Base-by-base conservation (phyloP, 2,888 invertebrate species). In the Lumbricus terrestris region DNA sequence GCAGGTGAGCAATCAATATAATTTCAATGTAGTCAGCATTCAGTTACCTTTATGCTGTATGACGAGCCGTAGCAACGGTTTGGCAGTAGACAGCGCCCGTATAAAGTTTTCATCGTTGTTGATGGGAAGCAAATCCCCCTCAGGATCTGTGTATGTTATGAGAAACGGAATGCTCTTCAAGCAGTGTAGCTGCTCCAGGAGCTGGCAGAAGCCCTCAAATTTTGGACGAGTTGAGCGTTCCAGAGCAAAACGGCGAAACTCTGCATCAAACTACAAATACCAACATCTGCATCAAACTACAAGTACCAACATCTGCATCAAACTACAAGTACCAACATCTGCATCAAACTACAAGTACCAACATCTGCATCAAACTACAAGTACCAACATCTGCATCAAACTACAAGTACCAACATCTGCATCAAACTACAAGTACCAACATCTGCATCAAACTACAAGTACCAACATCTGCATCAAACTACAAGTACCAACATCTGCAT, bases 191-290 rank as follows among this genome's bases (percentile, higher is more conserved):
- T 97, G 96, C 95, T 98, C 97, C 93, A 99, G 96, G 37, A 97
- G 95, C 8, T 96, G 96, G 92, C 97, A 96, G 95, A 99, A 99
- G 93, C 97, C 97, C 92, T 98, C 98, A 95, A 98, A 99, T 37
- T 97, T 96, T 93, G 97, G 96, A 93, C 97, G 96, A 91, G 96
- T 96, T 89, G 97, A 96, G 89, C 97, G 96, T 93, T 97, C 97
- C 89, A 99, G 96, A 33, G 98, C 97, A 96, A 99, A 99, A 92
- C 99, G 96, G 93, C 99, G 97, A 95, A 99, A 99, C 95, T 99
- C 99, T 2, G 99, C 99, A 96, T 99, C 99, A 95, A 99, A 99
- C 98, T n/a, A n/a, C n/a, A n/a, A n/a, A n/a, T n/a, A n/a, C n/a
- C n/a, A n/a, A n/a, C n/a, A n/a, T n/a, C n/a, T n/a, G n/a, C n/a